Evolutionary conservation across 2,888 invertebrate genomes (phyloP).

Genomic region (Cremastinae sp.): DNA sequence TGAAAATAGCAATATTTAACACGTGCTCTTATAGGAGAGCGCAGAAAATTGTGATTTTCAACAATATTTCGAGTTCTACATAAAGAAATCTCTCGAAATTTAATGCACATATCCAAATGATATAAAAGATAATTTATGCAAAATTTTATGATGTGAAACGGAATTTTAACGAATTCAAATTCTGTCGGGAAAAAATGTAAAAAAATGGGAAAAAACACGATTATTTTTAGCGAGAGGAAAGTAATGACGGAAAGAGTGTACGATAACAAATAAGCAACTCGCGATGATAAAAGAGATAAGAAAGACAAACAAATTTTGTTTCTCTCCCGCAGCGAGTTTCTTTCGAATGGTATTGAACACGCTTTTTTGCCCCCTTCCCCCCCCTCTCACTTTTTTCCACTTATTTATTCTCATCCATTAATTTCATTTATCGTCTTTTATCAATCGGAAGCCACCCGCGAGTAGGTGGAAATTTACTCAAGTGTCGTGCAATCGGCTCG

Average conservation of each 20-base stretch:
- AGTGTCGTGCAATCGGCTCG: background rate
- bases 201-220: background rate
- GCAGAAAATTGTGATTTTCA: too few species aligned
- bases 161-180: too few species aligned
- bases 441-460: constrained; percentile 15
- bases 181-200: background rate
- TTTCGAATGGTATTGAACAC: background rate
- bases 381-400: too few species aligned
- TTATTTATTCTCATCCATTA: background rate
- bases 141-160: too few species aligned
- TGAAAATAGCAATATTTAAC: too few species aligned
- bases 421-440: background rate
- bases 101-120: too few species aligned
- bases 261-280: background rate
- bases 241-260: background rate
- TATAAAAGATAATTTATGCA: too few species aligned
- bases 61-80: too few species aligned
- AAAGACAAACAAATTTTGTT: background rate
- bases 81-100: too few species aligned
- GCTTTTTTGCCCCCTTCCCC: too few species aligned
- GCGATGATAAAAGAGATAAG: background rate
- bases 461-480: constrained; percentile 10
- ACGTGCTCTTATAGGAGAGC: too few species aligned
- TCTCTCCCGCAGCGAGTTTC: background rate
- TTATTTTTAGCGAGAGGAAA: constrained; percentile 4